Percentiles rank a stretch among this genome's conserved stretches.
Evolutionary conservation across 2,797 vertebrate genomes (phyloP).

Genomic region (Neopelma chrysocephalum): DNA sequence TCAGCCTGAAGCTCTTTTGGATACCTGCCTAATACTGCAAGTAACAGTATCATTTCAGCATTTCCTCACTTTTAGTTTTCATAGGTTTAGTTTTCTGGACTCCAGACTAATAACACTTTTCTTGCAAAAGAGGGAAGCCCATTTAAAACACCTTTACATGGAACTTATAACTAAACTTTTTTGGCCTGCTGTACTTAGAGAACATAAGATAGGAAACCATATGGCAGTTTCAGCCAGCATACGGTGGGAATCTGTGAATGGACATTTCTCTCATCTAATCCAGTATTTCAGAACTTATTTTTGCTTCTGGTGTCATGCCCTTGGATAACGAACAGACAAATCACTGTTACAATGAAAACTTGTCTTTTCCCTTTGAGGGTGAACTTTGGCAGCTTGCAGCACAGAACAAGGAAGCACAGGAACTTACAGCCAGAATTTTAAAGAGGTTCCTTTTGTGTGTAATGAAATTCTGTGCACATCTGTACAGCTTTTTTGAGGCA

Average conservation of each 20-base stretch:
- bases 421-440: conserved; percentile 38
- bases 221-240: background rate
- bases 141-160: background rate
- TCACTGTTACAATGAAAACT: background rate
- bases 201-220: background rate
- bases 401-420: background rate
- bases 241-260: fast-evolving
- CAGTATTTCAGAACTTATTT: background rate
- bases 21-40: background rate
- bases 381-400: conserved; percentile 19
- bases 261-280: background rate
- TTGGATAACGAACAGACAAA: background rate
- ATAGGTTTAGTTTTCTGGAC: background rate
- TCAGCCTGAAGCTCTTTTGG: background rate
- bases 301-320: background rate
- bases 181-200: background rate
- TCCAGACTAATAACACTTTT: background rate
- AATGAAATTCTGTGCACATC: conserved; percentile 53
- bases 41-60: background rate
- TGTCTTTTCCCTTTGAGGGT: background rate
- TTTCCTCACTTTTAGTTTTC: background rate
- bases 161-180: background rate
- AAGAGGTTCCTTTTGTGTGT: conserved; percentile 29
- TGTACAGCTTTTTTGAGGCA: background rate
- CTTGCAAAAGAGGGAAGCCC: background rate